These are phyloP conservation scores for Stegodyphus mimosarum DNA, from an alignment of 1,140 invertebrate genomes.

Conservation along the genomic window DNA sequence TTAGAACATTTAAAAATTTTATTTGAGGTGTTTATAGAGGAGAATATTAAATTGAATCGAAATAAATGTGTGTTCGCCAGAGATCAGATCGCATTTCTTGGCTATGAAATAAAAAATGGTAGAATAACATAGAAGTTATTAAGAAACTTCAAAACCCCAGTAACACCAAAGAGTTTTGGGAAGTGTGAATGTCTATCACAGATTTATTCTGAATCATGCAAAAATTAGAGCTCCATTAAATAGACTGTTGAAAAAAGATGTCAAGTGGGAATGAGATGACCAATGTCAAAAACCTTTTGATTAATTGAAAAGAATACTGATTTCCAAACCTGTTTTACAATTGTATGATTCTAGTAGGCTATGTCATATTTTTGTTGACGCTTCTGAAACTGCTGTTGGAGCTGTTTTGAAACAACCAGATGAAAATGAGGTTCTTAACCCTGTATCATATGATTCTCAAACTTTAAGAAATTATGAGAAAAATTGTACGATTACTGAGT, in stretches of 20 bases:
- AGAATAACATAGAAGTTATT: constrained; percentile 12
- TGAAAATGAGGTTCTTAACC: constrained; percentile 65
- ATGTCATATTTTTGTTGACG: constrained; percentile 60
- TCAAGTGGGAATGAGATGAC: constrained; percentile 65
- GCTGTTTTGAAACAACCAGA: constrained; percentile 69
- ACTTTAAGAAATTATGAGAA: constrained; percentile 68
- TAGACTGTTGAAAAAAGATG: constrained; percentile 68
- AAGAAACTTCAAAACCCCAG: constrained; percentile 60
- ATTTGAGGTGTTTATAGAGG: background rate
- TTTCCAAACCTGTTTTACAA: constrained; percentile 62
- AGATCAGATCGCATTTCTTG: constrained; percentile 12
- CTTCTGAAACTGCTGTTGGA: constrained; percentile 70
- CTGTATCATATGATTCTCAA: constrained; percentile 69
- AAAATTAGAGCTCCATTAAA: constrained; percentile 66
- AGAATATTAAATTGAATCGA: constrained; percentile 9
- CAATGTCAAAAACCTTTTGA: constrained; percentile 66
- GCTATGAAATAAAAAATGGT: constrained; percentile 14
- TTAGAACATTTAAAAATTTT: constrained; percentile 41
- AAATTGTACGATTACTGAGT: constrained; percentile 72
- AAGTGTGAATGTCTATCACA: constrained; percentile 64
- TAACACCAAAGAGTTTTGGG: constrained; percentile 65
- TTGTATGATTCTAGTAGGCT: constrained; percentile 62
- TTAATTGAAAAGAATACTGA: constrained; percentile 65
- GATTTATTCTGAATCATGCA: constrained; percentile 65
- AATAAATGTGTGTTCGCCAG: background rate